These are phyloP conservation scores for Chalcis sispes DNA, from an alignment of 2,888 invertebrate species.

Conservation along the genomic window DNA sequence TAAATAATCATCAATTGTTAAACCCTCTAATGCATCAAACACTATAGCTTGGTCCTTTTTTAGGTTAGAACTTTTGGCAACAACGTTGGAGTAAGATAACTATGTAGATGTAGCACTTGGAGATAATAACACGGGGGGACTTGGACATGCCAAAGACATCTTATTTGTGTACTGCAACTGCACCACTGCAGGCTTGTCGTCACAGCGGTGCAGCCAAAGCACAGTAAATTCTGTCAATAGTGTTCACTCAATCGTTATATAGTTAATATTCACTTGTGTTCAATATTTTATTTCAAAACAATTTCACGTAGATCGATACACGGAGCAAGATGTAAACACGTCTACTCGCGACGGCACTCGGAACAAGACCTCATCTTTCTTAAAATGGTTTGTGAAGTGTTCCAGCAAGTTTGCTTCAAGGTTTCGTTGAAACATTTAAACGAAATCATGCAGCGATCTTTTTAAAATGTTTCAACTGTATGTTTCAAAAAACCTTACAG, in stretches of 20 bases:
- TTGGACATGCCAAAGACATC: not conserved
- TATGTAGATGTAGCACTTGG: not conserved
- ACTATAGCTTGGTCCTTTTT: constrained; percentile 24
- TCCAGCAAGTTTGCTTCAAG: no score
- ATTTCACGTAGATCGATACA: not conserved
- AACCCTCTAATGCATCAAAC: not conserved
- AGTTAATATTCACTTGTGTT: not conserved
- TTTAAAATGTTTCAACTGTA: no score
- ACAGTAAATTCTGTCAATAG: not conserved
- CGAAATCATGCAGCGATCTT: no score
- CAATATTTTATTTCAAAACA: not conserved
- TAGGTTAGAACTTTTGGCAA: not conserved
- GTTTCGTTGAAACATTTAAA: no score
- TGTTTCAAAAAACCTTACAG: no score
- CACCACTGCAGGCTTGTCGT: not conserved
- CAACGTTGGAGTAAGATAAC: not conserved
- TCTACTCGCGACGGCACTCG: constrained; percentile 9
- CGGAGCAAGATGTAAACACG: constrained; percentile 3
- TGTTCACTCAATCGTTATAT: not conserved
- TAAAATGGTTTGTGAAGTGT: no score
- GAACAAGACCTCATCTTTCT: no score
- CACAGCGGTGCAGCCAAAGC: not conserved
- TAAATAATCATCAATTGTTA: constrained; percentile 18
- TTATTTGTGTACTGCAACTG: not conserved
- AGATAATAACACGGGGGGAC: not conserved